Percentiles rank a stretch among this genome's conserved stretches.
phyloP scores from a whole-genome alignment of 2,888 invertebrate species.

The Drosophila mulleri region DNA sequence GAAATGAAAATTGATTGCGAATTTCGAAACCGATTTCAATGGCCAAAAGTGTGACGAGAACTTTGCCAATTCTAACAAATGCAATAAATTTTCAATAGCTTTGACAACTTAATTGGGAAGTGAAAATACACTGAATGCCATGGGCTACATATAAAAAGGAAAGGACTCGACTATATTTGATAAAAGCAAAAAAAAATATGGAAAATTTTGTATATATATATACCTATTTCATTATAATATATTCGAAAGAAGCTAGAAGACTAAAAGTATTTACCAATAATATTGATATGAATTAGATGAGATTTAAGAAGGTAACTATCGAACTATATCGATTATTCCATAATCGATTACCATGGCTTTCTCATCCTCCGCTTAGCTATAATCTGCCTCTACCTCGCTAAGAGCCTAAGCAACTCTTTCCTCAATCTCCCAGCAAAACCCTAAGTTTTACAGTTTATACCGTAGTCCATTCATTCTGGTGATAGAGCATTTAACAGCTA shows the following conservation, averaged over 20 bases:
- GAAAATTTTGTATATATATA: no score
- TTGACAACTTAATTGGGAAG: conserved; percentile 2
- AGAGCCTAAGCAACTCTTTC: not conserved
- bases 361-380: no score
- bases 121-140: not conserved
- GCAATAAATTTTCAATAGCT: conserved; percentile 2
- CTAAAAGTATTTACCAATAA: no score
- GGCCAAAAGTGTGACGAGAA: conserved; percentile 6
- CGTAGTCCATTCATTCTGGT: not conserved
- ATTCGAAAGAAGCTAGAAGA: no score
- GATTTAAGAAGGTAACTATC: not conserved
- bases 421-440: not conserved
- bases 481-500: conserved; percentile 1
- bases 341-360: no score
- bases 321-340: no score
- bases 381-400: not conserved
- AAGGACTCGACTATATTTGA: not conserved
- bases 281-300: no score
- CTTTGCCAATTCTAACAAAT: conserved; percentile 11
- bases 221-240: no score
- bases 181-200: not conserved
- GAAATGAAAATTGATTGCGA: conserved; percentile 52
- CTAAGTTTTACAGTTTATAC: not conserved
- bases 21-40: conserved; percentile 34
- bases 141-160: not conserved